Conservation (phyloP, 2,113 vertebrate genomes). For the Pluvianellus socialis region DNA sequence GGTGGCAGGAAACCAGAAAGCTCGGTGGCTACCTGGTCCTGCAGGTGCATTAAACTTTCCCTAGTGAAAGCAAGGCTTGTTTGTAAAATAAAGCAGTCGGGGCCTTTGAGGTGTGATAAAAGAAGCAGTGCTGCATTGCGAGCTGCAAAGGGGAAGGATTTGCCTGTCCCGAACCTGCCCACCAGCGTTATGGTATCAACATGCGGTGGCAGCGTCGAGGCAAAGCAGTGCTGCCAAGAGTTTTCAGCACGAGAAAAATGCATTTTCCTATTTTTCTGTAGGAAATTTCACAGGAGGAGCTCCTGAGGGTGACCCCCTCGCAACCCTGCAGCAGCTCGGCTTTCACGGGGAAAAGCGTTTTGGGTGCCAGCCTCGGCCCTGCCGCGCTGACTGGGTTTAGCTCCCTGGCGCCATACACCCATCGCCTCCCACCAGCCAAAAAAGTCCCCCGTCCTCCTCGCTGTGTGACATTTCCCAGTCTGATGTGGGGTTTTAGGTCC, state of each 20-base stretch:
- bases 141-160: background rate
- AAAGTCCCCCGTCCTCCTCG: background rate
- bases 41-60: background rate
- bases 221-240: background rate
- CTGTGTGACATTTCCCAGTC: background rate
- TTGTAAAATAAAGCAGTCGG: background rate
- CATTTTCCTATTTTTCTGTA: background rate
- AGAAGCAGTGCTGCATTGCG: rapidly evolving
- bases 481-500: background rate
- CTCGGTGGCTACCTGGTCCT: background rate
- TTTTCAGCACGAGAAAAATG: background rate
- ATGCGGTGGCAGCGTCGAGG: rapidly evolving
- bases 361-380: background rate
- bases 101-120: background rate
- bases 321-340: background rate
- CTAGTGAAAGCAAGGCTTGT: background rate
- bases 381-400: rapidly evolving
- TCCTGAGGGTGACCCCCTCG: rapidly evolving
- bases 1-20: background rate
- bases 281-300: background rate
- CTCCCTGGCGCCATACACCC: rapidly evolving
- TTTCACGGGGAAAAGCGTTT: rapidly evolving
- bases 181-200: background rate
- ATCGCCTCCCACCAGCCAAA: background rate
- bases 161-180: background rate